phyloP scores from a whole-genome alignment of 64 coral and sea anemone species.

The Actinia tenebrosa region DNA sequence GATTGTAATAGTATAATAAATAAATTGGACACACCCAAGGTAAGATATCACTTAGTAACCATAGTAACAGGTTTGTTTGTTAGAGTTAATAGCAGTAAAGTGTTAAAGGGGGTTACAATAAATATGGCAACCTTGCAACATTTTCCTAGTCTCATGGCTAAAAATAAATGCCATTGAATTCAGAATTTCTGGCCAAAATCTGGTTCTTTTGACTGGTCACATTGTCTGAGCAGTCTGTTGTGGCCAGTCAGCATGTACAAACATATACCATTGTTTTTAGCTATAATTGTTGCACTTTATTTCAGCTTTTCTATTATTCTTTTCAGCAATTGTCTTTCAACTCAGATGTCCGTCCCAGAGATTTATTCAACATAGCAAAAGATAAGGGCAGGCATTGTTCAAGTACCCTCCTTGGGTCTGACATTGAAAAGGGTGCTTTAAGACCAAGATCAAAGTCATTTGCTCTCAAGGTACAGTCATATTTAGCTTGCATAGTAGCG shows the following conservation, averaged over 20 bases:
- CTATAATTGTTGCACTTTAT: neutral
- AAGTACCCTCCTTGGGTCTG: constrained; percentile 24
- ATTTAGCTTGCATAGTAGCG: neutral
- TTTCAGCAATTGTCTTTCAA: neutral
- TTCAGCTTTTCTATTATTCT: neutral
- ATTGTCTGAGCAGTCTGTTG: too few relatives aligned
- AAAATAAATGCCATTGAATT: too few relatives aligned
- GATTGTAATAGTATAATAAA: neutral
- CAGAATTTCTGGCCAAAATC: too few relatives aligned
- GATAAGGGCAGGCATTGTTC: constrained; percentile 44
- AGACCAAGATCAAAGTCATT: constrained; percentile 95
- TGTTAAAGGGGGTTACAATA: too few relatives aligned
- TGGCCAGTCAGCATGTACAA: too few relatives aligned
- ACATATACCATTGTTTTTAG: too few relatives aligned
- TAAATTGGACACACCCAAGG: neutral
- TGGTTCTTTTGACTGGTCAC: too few relatives aligned
- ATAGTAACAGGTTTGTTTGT: neutral
- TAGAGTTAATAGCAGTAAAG: too few relatives aligned
- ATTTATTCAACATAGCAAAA: constrained; percentile 52
- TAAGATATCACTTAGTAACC: neutral
- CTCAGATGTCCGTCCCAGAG: constrained; percentile 54
- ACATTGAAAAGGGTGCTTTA: constrained; percentile 16
- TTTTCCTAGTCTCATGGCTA: too few relatives aligned
- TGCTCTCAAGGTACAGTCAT: constrained; percentile 75
- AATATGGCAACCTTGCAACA: too few relatives aligned